A percentile compares a stretch with the other conserved stretches of the same genome.
Evolutionary conservation across 2,113 vertebrate species (phyloP).

Genomic region (Trematocara macrostoma): DNA sequence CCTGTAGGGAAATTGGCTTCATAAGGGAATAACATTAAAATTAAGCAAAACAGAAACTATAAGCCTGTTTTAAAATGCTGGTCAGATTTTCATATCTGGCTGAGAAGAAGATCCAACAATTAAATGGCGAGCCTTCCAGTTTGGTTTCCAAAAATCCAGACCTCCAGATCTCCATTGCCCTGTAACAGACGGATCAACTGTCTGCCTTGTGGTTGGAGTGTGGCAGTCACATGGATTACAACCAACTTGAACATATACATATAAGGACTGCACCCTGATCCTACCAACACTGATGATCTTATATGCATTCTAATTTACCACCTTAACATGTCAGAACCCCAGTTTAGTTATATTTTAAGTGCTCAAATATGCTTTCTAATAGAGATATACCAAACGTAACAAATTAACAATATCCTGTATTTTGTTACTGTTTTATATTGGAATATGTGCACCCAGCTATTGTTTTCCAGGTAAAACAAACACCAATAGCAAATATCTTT

Average conservation of each 20-base stretch:
- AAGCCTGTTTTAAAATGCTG: neutral
- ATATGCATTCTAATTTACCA: neutral
- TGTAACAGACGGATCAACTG: neutral
- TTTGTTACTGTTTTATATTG: neutral
- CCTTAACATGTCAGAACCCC: neutral
- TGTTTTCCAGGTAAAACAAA: neutral
- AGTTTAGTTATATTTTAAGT: neutral
- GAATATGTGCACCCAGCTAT: neutral
- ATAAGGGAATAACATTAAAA: accelerated
- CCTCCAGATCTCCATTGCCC: neutral
- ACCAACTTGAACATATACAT: neutral
- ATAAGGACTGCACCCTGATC: neutral
- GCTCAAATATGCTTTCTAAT: neutral
- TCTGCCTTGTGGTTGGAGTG: neutral
- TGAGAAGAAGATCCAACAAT: neutral
- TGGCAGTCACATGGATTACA: neutral
- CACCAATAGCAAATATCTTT: neutral
- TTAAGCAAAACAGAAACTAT: neutral
- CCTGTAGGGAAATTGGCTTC: neutral
- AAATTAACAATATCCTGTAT: neutral
- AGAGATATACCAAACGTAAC: neutral
- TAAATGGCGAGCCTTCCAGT: neutral
- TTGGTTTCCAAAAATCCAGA: neutral
- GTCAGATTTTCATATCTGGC: neutral
- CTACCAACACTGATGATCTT: neutral